Conservation (phyloP, 2,888 invertebrate species). For the Trachelus troglodyta region DNA sequence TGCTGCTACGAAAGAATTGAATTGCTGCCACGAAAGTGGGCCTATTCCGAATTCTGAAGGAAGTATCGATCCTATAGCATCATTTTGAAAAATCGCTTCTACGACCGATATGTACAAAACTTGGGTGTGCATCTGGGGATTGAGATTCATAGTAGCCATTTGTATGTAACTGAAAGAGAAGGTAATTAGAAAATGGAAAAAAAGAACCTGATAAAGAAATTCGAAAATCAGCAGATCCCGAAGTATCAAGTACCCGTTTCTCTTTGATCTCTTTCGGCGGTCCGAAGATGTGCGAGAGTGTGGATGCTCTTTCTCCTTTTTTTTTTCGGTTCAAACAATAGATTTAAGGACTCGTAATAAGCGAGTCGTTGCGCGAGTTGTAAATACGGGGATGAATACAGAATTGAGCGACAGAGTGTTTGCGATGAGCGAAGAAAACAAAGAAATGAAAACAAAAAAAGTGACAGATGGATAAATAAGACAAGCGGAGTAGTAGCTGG, state of each 20-base stretch:
- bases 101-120: neutral
- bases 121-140: neutral
- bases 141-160: too few relatives aligned
- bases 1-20: slow-evolving; percentile 9
- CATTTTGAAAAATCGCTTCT: neutral
- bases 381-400: neutral
- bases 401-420: neutral
- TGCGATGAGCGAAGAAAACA: neutral
- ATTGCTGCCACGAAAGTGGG: too few relatives aligned
- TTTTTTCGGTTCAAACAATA: neutral
- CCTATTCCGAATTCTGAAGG: neutral
- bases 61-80: neutral
- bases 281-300: neutral
- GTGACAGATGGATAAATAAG: neutral
- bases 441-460: neutral
- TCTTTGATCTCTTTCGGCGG: neutral
- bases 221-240: neutral
- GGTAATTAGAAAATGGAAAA: neutral
- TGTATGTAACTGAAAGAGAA: slow-evolving; percentile 1
- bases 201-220: neutral
- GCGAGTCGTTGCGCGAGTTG: neutral
- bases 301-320: neutral
- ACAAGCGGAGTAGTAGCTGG: neutral
- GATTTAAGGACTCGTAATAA: neutral
- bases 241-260: neutral